phyloP scores from a whole-genome alignment of 1,140 invertebrate genomes.

The Trichonephila clavata region DNA sequence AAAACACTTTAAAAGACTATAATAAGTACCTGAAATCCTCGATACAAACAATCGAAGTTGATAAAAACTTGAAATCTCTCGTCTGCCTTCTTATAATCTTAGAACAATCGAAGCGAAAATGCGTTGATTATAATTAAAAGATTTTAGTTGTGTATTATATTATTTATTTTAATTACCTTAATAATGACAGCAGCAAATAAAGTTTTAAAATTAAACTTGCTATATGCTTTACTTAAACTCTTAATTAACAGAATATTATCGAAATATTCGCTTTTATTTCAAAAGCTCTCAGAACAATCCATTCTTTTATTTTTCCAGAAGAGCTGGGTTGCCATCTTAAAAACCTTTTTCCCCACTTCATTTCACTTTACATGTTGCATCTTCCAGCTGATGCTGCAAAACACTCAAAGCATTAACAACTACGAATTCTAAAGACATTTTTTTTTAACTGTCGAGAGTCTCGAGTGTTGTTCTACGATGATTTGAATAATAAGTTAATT shows the following conservation, averaged over 20 bases:
- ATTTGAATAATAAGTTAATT: background rate
- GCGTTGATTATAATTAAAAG: slow-evolving; percentile 32
- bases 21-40: background rate
- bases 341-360: slow-evolving; percentile 48
- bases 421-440: background rate
- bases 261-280: slow-evolving; percentile 12
- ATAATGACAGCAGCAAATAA: slow-evolving; percentile 13
- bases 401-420: background rate
- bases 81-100: background rate
- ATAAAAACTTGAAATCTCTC: background rate
- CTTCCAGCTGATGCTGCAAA: slow-evolving; percentile 32
- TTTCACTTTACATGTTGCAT: slow-evolving; percentile 49
- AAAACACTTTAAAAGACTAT: background rate
- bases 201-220: slow-evolving; percentile 29
- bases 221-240: slow-evolving; percentile 41
- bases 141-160: background rate
- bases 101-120: background rate
- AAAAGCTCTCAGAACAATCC: background rate
- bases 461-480: background rate
- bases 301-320: background rate
- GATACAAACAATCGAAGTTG: background rate
- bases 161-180: slow-evolving; percentile 58
- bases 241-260: slow-evolving; percentile 47
- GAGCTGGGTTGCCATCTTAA: background rate
- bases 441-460: background rate